These are phyloP conservation scores for Hypotaenidia okinawae DNA, from an alignment of 2,797 vertebrate genomes.

Conservation along the genomic window DNA sequence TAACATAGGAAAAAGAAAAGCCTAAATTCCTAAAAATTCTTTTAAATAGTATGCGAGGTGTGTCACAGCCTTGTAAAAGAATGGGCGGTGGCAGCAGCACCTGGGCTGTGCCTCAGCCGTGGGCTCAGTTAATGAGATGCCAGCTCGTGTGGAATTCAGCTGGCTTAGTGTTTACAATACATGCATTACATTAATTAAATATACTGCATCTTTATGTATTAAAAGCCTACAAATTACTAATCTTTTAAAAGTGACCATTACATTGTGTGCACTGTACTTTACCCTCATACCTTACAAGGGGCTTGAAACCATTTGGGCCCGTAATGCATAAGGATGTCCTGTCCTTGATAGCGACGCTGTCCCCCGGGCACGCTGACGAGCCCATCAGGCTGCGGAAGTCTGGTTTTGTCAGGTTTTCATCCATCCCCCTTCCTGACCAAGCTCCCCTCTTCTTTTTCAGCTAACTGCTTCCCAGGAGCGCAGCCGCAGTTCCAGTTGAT, in stretches of 20 bases:
- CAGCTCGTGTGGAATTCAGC: background rate
- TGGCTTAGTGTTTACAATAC: background rate
- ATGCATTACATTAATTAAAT: background rate
- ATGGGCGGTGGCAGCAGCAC: background rate
- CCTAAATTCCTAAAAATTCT: background rate
- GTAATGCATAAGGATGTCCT: background rate
- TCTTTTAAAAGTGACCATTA: background rate
- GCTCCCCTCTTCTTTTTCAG: conserved; percentile 79
- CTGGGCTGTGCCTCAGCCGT: background rate
- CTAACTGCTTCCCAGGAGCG: conserved; percentile 89
- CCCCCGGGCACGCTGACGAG: background rate
- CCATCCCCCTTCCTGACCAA: conserved; percentile 47
- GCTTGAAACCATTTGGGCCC: background rate
- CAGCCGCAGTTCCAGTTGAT: conserved; percentile 80
- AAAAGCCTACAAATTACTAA: background rate
- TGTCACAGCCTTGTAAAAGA: background rate
- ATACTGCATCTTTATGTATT: conserved; percentile 15
- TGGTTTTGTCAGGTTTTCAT: background rate
- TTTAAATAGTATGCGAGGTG: background rate
- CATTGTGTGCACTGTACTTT: background rate
- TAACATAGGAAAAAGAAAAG: background rate
- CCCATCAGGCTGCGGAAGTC: background rate
- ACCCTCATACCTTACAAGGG: background rate
- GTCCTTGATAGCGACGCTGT: background rate
- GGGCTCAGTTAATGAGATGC: background rate